phyloP scores from a whole-genome alignment of 2,888 invertebrate species.

The Agrochola macilenta region DNA sequence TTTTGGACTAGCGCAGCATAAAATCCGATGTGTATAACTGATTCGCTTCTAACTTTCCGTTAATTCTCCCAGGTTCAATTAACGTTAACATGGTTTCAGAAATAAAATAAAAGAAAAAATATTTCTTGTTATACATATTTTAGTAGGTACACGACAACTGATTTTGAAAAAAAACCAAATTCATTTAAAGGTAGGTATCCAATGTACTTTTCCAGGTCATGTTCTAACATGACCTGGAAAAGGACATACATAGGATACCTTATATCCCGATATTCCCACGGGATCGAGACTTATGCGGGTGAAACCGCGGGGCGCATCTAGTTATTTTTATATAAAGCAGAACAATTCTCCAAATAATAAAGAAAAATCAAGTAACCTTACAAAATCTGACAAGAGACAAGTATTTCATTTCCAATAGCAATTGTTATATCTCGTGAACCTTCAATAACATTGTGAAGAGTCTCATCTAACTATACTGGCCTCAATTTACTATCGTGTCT shows the following conservation, averaged over 20 bases:
- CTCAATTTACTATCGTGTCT: constrained; percentile 47
- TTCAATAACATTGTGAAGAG: constrained; percentile 43
- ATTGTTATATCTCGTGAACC: constrained; percentile 3
- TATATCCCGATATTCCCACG: too few species aligned
- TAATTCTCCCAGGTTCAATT: constrained; percentile 5
- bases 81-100: background rate
- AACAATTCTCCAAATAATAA: background rate
- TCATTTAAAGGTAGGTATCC: too few species aligned
- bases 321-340: background rate
- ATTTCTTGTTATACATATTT: too few species aligned
- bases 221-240: too few species aligned
- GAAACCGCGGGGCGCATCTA: too few species aligned
- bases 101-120: too few species aligned
- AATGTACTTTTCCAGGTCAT: too few species aligned
- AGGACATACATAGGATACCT: too few species aligned
- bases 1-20: background rate
- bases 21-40: background rate
- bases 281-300: too few species aligned
- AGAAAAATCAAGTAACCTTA: background rate
- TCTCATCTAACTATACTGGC: constrained; percentile 11
- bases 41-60: constrained; percentile 6
- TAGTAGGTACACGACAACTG: too few species aligned
- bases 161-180: too few species aligned
- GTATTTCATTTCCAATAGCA: constrained; percentile 18
- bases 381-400: constrained; percentile 7